Base-by-base conservation (phyloP, 2,797 vertebrate species). In the Tokudaia tokunoshimensis region DNA sequence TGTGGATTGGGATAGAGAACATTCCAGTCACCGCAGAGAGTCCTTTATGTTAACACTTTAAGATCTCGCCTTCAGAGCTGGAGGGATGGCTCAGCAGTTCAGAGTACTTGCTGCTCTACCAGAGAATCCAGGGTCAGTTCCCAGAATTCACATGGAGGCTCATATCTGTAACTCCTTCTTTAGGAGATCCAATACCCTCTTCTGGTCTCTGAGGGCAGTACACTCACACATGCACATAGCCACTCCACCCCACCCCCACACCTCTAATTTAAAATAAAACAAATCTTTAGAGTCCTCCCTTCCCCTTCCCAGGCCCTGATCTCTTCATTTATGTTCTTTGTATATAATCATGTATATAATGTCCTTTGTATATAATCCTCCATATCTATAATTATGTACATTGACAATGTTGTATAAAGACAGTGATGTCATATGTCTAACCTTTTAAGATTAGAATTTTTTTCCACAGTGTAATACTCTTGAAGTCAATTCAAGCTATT, bases 361-460 rank as follows among this genome's bases (percentile, higher is more conserved):
- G 19, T 61, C 47, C 37, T 34, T 19, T 29, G 22, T 74, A 41
- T 41, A 74, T 52, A 65, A 14, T 80, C 34, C 31, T 59, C 29
- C 80, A 19, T 89, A 34, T n/a, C 93, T 55, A 0, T 74, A 81
- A 78, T 72, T 80, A 47, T 44, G 85, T 50, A 44, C 82, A 41
- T 52, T 41, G 72, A 88, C 84, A 92, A 29, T 26, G 22, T 72
- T 92, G n/a, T 31, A 75, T 24, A 95, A 82, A 57, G 10, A 55
- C 50, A 74, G 31, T 34, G n/a, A 6, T 34, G 41, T 31, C 57
- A 15, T 37, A 65, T 24, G 17, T 1, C 14, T 70, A 72, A 65
- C 31, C 37, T 94, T 89, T 91, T n/a, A 50, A 89, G 70, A 78
- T 24, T 44, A 83, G 74, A 7, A 7, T 75, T 87, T 93, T 70